These are phyloP conservation scores for Pao palembangensis DNA, from an alignment of 2,113 vertebrate species.

Conservation along the genomic window DNA sequence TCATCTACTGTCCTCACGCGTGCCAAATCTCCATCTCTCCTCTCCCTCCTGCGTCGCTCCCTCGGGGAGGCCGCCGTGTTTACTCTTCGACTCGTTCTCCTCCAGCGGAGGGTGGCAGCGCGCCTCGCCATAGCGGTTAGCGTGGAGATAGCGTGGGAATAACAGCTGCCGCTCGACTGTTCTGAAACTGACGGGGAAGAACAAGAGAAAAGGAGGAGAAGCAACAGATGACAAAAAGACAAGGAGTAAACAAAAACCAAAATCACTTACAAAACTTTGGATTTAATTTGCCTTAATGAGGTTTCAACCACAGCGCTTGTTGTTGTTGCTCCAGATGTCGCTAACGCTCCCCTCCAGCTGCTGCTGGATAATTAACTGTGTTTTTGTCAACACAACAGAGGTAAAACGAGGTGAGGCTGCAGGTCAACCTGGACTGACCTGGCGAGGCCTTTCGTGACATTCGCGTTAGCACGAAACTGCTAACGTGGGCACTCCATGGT, in stretches of 20 bases:
- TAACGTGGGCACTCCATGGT: too few relatives aligned
- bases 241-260: neutral
- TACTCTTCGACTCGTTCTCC: slow-evolving; percentile 55
- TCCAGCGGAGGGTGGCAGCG: slow-evolving; percentile 56
- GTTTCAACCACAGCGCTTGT: neutral
- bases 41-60: slow-evolving; percentile 7
- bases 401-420: neutral
- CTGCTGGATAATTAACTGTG: too few relatives aligned
- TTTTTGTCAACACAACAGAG: too few relatives aligned
- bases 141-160: slow-evolving; percentile 40
- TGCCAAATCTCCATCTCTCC: neutral
- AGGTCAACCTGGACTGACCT: slow-evolving; percentile 4
- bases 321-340: too few relatives aligned
- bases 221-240: slow-evolving; percentile 1
- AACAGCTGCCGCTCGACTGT: slow-evolving; percentile 54
- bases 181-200: slow-evolving; percentile 41
- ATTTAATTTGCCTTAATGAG: slow-evolving; percentile 9
- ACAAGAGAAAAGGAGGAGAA: slow-evolving; percentile 1
- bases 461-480: too few relatives aligned
- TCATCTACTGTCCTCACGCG: neutral
- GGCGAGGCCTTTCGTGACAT: neutral
- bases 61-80: slow-evolving; percentile 45
- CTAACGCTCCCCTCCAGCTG: too few relatives aligned
- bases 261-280: slow-evolving; percentile 4
- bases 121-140: slow-evolving; percentile 45